These are phyloP conservation scores for Geothlypis trichas DNA, from an alignment of 2,113 vertebrate genomes.

Conservation along the genomic window DNA sequence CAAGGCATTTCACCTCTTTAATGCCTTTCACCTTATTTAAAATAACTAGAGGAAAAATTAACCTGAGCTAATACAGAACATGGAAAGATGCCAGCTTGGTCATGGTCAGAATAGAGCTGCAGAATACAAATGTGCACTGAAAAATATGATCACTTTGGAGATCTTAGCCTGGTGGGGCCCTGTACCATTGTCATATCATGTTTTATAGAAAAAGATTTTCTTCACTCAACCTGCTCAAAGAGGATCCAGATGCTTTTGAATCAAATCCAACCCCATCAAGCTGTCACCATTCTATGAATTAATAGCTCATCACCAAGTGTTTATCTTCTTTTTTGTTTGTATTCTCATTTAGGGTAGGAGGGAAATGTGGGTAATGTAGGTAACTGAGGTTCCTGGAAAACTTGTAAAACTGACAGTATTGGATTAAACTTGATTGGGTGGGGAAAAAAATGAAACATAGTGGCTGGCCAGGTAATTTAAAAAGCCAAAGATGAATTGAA, in stretches of 20 bases:
- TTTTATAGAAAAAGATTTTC: background rate
- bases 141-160: background rate
- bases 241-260: background rate
- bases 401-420: background rate
- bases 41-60: background rate
- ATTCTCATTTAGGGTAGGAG: background rate
- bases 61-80: background rate
- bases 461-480: background rate
- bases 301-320: background rate
- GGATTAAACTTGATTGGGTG: background rate
- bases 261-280: background rate
- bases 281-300: background rate
- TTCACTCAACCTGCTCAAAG: background rate
- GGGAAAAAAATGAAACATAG: background rate
- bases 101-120: background rate
- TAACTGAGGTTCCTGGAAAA: background rate
- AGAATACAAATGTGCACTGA: background rate
- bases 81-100: background rate
- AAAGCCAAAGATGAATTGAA: background rate
- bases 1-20: background rate
- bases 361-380: background rate
- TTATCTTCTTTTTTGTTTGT: background rate
- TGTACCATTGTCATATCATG: background rate
- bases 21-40: background rate
- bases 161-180: background rate